Evolutionary conservation across 2,888 invertebrate genomes (phyloP).

Genomic region (Ecdyonurus torrentis): DNA sequence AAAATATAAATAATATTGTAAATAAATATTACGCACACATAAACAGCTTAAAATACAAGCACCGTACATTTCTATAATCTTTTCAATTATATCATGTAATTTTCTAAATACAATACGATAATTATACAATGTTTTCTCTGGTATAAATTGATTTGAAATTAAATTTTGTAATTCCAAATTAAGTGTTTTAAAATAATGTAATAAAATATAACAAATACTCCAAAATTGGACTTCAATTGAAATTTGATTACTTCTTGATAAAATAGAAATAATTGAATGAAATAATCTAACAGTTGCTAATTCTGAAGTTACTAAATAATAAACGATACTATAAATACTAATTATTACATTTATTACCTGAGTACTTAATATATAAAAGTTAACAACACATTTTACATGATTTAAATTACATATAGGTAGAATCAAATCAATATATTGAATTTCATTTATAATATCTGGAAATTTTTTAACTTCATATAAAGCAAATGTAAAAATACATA

Average conservation of each 20-base stretch:
- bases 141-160: no score
- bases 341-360: no score
- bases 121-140: no score
- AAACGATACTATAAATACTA: no score
- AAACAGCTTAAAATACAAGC: neutral
- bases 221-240: neutral
- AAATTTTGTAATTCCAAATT: neutral
- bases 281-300: no score
- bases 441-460: neutral
- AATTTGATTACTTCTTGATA: neutral
- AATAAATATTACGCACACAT: neutral
- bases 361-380: no score
- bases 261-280: neutral
- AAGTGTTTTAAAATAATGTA: neutral
- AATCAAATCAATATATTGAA: neutral
- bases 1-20: neutral
- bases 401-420: neutral
- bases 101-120: no score
- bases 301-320: no score
- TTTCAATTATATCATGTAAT: no score
- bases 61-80: no score
- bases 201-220: neutral
- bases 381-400: no score
- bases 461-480: neutral
- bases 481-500: neutral